A percentile compares a stretch with the other conserved stretches of the same genome.
Conservation (phyloP, 2,113 vertebrate genomes). For the Poicephalus gulielmi region DNA sequence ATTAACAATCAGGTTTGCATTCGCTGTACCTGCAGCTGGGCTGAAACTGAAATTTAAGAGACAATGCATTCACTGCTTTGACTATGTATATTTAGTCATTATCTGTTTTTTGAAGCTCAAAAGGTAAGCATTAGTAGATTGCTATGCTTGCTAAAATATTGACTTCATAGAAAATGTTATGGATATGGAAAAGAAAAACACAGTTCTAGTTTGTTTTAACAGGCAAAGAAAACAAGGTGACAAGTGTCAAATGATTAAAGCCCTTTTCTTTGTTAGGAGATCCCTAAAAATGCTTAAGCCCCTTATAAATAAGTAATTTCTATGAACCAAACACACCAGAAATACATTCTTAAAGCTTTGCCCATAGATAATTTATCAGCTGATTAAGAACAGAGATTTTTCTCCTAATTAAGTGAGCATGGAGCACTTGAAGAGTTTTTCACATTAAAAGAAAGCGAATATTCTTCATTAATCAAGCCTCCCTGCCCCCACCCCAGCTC, state of each 20-base stretch:
- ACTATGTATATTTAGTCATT: neutral
- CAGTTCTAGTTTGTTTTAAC: neutral
- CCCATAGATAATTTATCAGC: constrained; percentile 22
- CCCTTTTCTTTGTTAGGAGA: neutral
- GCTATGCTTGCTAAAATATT: neutral
- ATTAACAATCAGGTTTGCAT: neutral
- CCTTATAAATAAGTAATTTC: neutral
- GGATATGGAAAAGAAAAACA: neutral
- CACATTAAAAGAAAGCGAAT: neutral
- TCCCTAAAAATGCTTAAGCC: neutral
- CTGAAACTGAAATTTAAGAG: neutral
- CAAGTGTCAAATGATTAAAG: neutral
- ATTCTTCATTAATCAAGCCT: constrained; percentile 24
- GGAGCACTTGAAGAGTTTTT: constrained; percentile 26
- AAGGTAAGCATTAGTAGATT: neutral
- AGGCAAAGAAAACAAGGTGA: neutral
- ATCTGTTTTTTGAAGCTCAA: neutral
- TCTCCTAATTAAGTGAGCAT: neutral
- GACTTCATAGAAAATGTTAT: neutral
- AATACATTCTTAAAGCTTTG: neutral
- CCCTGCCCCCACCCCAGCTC: constrained; percentile 4
- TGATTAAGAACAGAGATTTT: constrained; percentile 25
- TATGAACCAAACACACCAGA: neutral
- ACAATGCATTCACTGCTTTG: neutral
- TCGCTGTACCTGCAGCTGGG: neutral